Conservation (phyloP, 2,888 invertebrate genomes). For the Agelastica alni region DNA sequence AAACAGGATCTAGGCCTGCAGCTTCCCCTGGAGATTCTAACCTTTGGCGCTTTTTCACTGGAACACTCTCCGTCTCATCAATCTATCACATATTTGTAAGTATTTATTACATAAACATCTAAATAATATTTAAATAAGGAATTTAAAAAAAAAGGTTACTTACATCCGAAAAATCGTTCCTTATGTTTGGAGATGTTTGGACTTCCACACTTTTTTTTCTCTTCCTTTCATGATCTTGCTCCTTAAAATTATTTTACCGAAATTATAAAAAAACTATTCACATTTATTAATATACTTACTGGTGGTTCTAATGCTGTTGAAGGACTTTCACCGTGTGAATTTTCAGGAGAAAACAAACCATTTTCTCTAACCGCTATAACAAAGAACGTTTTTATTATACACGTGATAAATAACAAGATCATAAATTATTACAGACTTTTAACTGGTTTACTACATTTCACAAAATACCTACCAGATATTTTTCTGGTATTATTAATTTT, state of each 20-base stretch:
- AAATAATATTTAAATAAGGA: too few species aligned
- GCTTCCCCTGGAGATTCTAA: slow-evolving; percentile 30
- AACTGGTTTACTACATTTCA: too few species aligned
- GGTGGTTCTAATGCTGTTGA: slow-evolving; percentile 19
- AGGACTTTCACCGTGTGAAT: slow-evolving; percentile 16
- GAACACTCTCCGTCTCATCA: too few species aligned
- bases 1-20: slow-evolving; percentile 17
- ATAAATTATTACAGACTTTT: background rate
- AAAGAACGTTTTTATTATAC: too few species aligned
- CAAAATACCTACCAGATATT: too few species aligned
- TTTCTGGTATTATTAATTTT: too few species aligned
- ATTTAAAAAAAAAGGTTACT: background rate
- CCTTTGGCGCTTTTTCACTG: slow-evolving; percentile 40
- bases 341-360: slow-evolving; percentile 32
- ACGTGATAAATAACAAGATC: background rate
- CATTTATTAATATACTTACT: slow-evolving; percentile 21
- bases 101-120: too few species aligned
- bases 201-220: slow-evolving; percentile 21
- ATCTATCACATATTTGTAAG: too few species aligned
- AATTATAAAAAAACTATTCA: background rate
- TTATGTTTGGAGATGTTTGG: slow-evolving; percentile 13
- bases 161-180: slow-evolving; percentile 14
- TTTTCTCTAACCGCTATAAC: slow-evolving; percentile 41
- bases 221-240: slow-evolving; percentile 21
- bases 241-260: slow-evolving; percentile 6